Base-by-base conservation (phyloP, 1,140 invertebrate species). In the Littorina saxatilis region DNA sequence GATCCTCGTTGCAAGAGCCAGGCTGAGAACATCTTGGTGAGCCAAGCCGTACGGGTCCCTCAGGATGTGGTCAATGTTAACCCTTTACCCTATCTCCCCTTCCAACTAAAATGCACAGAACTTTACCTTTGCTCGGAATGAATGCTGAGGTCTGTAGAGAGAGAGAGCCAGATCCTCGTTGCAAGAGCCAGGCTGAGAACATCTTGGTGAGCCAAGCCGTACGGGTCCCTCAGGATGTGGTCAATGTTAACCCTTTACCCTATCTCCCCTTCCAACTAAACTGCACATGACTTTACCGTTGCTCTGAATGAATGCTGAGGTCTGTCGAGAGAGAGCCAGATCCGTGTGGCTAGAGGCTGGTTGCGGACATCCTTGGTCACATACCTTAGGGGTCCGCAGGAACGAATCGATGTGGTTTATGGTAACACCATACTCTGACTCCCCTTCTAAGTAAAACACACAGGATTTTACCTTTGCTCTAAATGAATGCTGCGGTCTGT, bases 401-500 rank as follows among this genome's bases (percentile, higher is more conserved):
- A 47, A 47, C 58, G 70, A 35, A 35, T 73, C 79, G 37, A 80
- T 73, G 70, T 73, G 68, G 79, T 80, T 68, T 29, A 80, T 74
- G 61, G 73, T 80, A n/a, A n/a, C n/a, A n/a, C n/a, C n/a, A n/a
- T n/a, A n/a, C n/a, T n/a, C n/a, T n/a, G n/a, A n/a, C n/a, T n/a
- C n/a, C n/a, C n/a, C n/a, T n/a, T n/a, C n/a, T n/a, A n/a, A n/a
- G n/a, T n/a, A n/a, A n/a, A n/a, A n/a, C n/a, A n/a, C n/a, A n/a
- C n/a, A n/a, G n/a, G n/a, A n/a, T n/a, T n/a, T n/a, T 17, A 82
- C 80, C 80, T 77, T 82, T 23, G 80, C 80, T 20, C 29, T 50
- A 13, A 68, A 55, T 39, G 61, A 76, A 66, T 77, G 75, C 9
- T 35, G 75, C 11, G 80, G 80, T 9, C 74, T 23, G n/a, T 82